Percentiles rank a stretch among this genome's conserved stretches.
These are phyloP conservation scores for Pampus argenteus DNA, from an alignment of 2,797 vertebrate species.

Conservation along the genomic window DNA sequence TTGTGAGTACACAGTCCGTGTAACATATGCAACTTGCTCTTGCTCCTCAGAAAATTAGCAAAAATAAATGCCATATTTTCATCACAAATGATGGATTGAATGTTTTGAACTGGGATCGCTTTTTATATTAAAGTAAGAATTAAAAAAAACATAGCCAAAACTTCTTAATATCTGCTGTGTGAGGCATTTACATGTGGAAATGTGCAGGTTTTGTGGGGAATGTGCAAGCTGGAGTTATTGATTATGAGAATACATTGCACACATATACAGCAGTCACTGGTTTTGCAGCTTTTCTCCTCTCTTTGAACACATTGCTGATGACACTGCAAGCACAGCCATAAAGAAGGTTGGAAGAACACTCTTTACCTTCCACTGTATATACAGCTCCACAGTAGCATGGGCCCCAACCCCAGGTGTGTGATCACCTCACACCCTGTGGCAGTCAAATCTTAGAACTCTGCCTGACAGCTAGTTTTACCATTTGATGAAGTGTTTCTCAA, in stretches of 20 bases:
- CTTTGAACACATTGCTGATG: neutral
- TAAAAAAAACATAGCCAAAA: neutral
- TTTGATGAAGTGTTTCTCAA: constrained; percentile 64
- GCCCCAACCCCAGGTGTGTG: constrained; percentile 12
- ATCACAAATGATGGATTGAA: too few relatives aligned
- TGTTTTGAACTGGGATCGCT: neutral
- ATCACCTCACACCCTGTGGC: constrained; percentile 34
- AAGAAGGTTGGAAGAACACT: neutral
- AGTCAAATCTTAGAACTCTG: constrained; percentile 50
- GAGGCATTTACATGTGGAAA: neutral
- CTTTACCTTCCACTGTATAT: neutral
- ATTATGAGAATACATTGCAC: neutral
- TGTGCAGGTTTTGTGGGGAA: neutral
- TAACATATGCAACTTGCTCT: too few relatives aligned
- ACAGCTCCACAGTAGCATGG: neutral
- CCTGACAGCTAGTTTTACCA: constrained; percentile 55
- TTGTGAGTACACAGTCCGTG: too few relatives aligned
- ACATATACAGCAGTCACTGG: neutral
- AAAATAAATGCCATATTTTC: too few relatives aligned
- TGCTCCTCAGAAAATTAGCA: too few relatives aligned
- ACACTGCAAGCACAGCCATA: neutral
- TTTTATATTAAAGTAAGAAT: too few relatives aligned
- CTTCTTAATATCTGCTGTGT: neutral
- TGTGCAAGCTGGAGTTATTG: neutral
- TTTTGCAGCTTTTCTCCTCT: neutral